Conservation (phyloP, 2,888 invertebrate species). For the Tholera decimalis region DNA sequence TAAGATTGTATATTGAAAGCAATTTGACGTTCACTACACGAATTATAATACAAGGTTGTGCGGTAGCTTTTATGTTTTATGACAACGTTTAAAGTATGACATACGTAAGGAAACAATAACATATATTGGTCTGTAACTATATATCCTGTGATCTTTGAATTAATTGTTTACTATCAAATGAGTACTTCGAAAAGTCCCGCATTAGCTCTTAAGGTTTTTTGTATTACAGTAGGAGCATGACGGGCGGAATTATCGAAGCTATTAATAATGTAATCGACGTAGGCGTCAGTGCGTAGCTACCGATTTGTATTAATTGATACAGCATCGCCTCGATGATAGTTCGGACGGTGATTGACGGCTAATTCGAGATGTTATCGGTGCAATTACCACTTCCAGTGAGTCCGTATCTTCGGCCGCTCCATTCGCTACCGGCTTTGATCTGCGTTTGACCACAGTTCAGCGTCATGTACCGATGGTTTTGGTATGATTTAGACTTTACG, state of each 20-base stretch:
- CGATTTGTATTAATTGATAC: constrained; percentile 90
- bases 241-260: constrained; percentile 83
- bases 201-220: constrained; percentile 66
- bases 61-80: constrained; percentile 33
- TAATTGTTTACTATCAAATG: constrained; percentile 43
- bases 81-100: constrained; percentile 21
- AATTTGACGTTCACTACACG: constrained; percentile 56
- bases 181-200: constrained; percentile 35
- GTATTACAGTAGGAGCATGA: constrained; percentile 75
- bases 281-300: constrained; percentile 84
- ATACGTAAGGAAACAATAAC: constrained; percentile 11
- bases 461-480: constrained; percentile 1
- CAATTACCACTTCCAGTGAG: constrained; percentile 79
- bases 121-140: constrained; percentile 17
- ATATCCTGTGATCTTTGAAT: constrained; percentile 18
- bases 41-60: constrained; percentile 43
- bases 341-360: constrained; percentile 88
- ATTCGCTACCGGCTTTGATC: constrained; percentile 48
- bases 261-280: constrained; percentile 86
- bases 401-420: constrained; percentile 39
- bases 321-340: constrained; percentile 84
- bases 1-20: constrained; percentile 66
- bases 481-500: background rate
- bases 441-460: constrained; percentile 4
- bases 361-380: constrained; percentile 88